These are phyloP conservation scores for Parus major DNA, from an alignment of 2,113 vertebrate genomes.

Conservation along the genomic window DNA sequence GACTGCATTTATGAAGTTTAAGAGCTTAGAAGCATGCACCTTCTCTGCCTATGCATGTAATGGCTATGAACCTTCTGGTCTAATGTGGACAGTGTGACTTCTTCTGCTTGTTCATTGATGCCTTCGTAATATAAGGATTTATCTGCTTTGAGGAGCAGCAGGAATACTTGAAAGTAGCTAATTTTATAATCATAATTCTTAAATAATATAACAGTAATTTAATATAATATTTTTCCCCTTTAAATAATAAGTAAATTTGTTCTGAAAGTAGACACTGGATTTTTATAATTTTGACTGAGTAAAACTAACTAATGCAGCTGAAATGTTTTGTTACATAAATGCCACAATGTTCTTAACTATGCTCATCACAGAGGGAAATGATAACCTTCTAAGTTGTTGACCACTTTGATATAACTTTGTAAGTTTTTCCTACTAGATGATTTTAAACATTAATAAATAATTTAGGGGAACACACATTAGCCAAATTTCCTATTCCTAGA, in stretches of 20 bases:
- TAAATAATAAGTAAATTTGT: conserved; percentile 31
- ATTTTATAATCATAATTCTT: neutral
- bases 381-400: neutral
- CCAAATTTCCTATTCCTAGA: neutral
- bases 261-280: conserved; percentile 24
- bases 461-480: neutral
- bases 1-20: neutral
- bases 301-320: neutral
- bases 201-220: neutral
- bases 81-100: neutral
- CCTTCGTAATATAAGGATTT: neutral
- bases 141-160: neutral
- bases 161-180: neutral
- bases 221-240: neutral
- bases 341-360: neutral
- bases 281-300: conserved; percentile 21
- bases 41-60: neutral
- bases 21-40: neutral
- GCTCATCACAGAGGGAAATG: neutral
- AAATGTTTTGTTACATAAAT: conserved; percentile 34
- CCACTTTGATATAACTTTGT: neutral
- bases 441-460: neutral
- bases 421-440: neutral
- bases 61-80: neutral
- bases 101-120: neutral